Base-by-base conservation (phyloP, 1,140 invertebrate species). In the Scaptodrosophila lebanonensis region DNA sequence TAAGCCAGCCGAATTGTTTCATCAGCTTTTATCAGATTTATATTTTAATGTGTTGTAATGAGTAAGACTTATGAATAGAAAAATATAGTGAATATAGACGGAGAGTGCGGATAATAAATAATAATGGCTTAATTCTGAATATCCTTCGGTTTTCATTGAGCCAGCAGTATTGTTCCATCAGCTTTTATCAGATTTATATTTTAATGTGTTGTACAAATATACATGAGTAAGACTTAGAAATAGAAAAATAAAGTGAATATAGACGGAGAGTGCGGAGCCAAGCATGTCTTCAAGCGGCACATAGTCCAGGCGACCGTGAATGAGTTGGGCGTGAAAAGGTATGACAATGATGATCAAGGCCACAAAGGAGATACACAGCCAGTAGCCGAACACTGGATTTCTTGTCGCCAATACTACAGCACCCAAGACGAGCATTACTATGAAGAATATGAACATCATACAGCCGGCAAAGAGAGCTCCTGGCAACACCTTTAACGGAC, bases 251-350 rank as follows among this genome's bases (percentile, higher is more conserved):
- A 25, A 52, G n/a, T 43, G 6, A 1, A 52, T 12, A 3, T 13
- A 43, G 0, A 52, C 6, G 5, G 17, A 13, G 16, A 52, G 12
- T 7, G 18, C 17, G n/a, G 36, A 43, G 0, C 6, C 7, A 0
- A 30, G 11, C 38, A 35, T 11, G 9, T 42, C 38, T 3, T 40
- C 16, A 2, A 43, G 2, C 3, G 50, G 50, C 2, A 44, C 7
- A 15, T 18, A 3, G 1, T 20, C 9, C 1, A 52, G 12, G 4
- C 50, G 50, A 11, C 50, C 63, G 29, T 64, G 45, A 1, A 66
- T 47, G 2, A 22, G 57, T 17, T 51, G 45, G 0, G 45, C 22
- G 2, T 64, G 27, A 7, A 47, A 35, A 4, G 44, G 38, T 5
- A 58, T n/a, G 0, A n/a, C 1, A 0, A 20, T 0, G 0, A 50